A percentile compares a stretch with the other conserved stretches of the same genome.
phyloP scores from a whole-genome alignment of 2,113 vertebrate species.

The Malaclemys terrapin region DNA sequence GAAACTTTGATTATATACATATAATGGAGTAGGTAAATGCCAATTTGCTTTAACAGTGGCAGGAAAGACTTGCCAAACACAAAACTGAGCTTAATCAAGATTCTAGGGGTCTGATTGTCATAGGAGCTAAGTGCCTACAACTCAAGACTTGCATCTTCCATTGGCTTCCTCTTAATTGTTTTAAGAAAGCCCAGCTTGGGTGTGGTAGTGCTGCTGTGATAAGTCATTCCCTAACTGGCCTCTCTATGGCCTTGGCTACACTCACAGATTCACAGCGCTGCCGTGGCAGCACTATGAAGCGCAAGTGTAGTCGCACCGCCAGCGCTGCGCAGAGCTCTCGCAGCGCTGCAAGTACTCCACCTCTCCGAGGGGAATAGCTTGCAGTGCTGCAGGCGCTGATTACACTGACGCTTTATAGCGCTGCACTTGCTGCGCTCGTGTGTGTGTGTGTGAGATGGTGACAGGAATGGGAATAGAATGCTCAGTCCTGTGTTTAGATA shows the following conservation, averaged over 20 bases:
- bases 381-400: no score
- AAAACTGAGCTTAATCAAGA: background rate
- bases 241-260: no score
- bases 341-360: no score
- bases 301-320: no score
- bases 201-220: background rate
- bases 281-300: no score
- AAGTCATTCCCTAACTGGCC: no score
- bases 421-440: no score
- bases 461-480: background rate
- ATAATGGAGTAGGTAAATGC: background rate
- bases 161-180: background rate
- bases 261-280: no score
- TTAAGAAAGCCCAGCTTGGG: background rate
- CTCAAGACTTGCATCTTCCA: background rate
- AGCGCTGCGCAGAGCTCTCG: no score
- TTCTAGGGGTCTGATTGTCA: background rate
- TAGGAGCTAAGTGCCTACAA: background rate
- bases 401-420: no score
- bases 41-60: background rate
- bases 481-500: no score
- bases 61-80: background rate
- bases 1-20: background rate
- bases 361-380: no score
- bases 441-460: background rate